Conservation (phyloP, 2,797 vertebrate species). For the Gymnothorax javanicus region DNA sequence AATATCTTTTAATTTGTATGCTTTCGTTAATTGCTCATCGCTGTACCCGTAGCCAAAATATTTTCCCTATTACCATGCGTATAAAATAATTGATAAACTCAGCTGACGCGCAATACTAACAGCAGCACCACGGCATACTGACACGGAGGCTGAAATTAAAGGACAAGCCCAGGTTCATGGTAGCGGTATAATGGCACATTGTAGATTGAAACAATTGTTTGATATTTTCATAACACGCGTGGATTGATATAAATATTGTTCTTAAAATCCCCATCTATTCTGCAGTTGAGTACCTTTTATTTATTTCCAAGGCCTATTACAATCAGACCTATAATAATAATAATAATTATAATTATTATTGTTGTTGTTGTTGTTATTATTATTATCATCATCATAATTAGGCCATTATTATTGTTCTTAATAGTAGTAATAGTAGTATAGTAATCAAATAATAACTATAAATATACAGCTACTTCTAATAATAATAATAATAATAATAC, state of each 20-base stretch:
- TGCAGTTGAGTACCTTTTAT: neutral
- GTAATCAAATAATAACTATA: neutral
- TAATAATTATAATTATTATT: neutral
- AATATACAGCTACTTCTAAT: neutral
- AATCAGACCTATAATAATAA: neutral
- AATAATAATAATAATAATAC: too few relatives aligned
- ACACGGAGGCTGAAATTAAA: neutral
- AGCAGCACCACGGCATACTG: neutral
- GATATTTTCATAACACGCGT: neutral
- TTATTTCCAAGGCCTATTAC: neutral
- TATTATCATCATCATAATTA: neutral
- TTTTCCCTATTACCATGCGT: neutral
- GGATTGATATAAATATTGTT: neutral
- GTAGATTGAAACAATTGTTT: neutral
- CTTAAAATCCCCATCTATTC: neutral
- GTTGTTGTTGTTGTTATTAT: slow-evolving; percentile 11
- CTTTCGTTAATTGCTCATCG: too few relatives aligned
- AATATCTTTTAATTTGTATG: too few relatives aligned
- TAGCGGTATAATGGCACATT: neutral
- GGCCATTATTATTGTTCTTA: neutral
- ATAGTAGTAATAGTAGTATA: neutral
- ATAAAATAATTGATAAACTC: neutral
- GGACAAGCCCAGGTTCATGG: neutral
- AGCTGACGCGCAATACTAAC: neutral
- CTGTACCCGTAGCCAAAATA: neutral